Percentiles rank a stretch among this genome's conserved stretches.
phyloP scores from a whole-genome alignment of 1,140 invertebrate species.

The Probaryconus sp. region DNA sequence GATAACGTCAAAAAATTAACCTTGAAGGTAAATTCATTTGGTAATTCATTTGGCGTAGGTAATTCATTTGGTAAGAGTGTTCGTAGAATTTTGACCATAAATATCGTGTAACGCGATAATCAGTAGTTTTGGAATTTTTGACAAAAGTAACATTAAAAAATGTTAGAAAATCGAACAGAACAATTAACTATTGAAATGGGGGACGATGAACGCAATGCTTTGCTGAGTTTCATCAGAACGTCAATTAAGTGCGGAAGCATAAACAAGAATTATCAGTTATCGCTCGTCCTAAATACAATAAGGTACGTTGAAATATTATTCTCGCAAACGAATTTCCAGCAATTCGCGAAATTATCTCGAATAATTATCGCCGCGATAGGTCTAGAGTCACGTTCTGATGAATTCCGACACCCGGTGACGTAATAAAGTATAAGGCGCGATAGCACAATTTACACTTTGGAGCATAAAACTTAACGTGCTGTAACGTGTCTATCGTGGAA shows the following conservation, averaged over 20 bases:
- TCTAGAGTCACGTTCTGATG: slow-evolving; percentile 57
- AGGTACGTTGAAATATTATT: slow-evolving; percentile 63
- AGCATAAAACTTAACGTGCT: slow-evolving; percentile 37
- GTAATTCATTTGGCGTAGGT: too few relatives aligned
- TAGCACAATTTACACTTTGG: slow-evolving; percentile 53
- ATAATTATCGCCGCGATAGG: slow-evolving; percentile 57
- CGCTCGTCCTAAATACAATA: slow-evolving; percentile 56
- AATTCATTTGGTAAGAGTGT: too few relatives aligned
- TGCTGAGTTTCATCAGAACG: slow-evolving; percentile 57
- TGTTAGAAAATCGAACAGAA: too few relatives aligned
- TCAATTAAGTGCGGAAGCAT: slow-evolving; percentile 57
- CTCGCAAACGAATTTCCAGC: slow-evolving; percentile 58
- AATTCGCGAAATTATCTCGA: slow-evolving; percentile 56
- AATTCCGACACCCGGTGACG: slow-evolving; percentile 62
- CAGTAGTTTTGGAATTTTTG: too few relatives aligned
- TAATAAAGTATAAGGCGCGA: slow-evolving; percentile 47
- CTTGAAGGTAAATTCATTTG: too few relatives aligned
- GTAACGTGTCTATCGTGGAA: slow-evolving; percentile 42
- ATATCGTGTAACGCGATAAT: too few relatives aligned
- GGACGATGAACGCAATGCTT: slow-evolving; percentile 36
- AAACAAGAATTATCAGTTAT: slow-evolving; percentile 61
- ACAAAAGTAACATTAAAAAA: too few relatives aligned
- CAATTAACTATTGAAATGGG: slow-evolving; percentile 27
- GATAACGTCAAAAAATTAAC: too few relatives aligned
- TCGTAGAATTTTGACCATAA: too few relatives aligned